Conservation (phyloP, 2,797 vertebrate species). For the Hozukius guyotensis region DNA sequence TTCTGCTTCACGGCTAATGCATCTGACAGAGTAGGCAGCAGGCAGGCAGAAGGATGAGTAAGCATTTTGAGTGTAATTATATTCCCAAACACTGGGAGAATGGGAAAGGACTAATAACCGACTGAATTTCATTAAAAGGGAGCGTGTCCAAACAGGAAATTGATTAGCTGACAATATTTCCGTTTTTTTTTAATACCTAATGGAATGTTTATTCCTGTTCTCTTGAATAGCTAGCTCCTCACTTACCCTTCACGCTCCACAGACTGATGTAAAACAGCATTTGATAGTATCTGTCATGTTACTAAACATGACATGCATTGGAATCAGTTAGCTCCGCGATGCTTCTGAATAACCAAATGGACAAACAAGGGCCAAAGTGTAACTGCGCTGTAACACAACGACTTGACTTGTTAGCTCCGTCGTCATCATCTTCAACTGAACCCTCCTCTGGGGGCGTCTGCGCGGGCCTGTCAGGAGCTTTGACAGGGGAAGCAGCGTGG, state of each 20-base stretch:
- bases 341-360: conserved; percentile 72
- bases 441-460: conserved; percentile 72
- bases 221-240: conserved; percentile 58
- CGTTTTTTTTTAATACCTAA: conserved; percentile 68
- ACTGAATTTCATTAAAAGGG: conserved; percentile 73
- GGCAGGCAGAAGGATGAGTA: conserved; percentile 78
- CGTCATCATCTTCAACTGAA: conserved; percentile 72
- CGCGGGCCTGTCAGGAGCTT: conserved; percentile 72
- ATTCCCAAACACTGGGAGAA: conserved; percentile 70
- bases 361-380: conserved; percentile 78
- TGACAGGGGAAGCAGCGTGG: conserved; percentile 71
- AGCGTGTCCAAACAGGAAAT: conserved; percentile 79
- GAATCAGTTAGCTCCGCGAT: conserved; percentile 59
- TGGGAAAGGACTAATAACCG: conserved; percentile 69
- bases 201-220: conserved; percentile 74
- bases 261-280: conserved; percentile 66
- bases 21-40: conserved; percentile 79
- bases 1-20: conserved; percentile 78
- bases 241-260: conserved; percentile 74
- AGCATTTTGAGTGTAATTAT: conserved; percentile 78
- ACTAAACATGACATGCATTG: conserved; percentile 72
- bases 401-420: conserved; percentile 78
- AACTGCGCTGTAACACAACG: conserved; percentile 71
- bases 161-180: conserved; percentile 73
- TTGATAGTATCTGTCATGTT: conserved; percentile 74